Evolutionary conservation across 2,797 vertebrate species (phyloP).

Genomic region (Molossus molossus): DNA sequence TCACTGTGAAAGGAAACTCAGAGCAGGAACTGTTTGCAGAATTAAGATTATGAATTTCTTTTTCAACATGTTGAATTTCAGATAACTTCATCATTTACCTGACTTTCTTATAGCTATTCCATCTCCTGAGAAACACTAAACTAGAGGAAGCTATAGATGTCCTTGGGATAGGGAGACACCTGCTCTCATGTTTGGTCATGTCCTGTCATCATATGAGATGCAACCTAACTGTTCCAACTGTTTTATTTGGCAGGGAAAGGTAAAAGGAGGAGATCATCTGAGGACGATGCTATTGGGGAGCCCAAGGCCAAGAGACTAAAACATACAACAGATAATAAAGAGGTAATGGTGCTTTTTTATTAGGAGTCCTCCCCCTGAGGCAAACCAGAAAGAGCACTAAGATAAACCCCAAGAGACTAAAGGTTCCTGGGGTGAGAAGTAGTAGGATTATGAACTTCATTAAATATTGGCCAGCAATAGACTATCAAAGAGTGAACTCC

Average conservation of each 20-base stretch:
- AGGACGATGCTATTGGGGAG: slow-evolving; percentile 80
- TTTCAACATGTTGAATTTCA: slow-evolving; percentile 27
- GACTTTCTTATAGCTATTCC: slow-evolving; percentile 20
- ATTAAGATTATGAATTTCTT: neutral
- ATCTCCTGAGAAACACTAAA: slow-evolving; percentile 26
- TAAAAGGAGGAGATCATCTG: slow-evolving; percentile 88
- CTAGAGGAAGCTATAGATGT: slow-evolving; percentile 1
- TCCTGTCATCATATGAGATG: neutral
- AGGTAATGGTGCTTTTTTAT: slow-evolving; percentile 85
- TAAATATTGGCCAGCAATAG: neutral
- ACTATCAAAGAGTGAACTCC: neutral
- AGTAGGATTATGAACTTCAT: neutral
- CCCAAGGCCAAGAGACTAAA: slow-evolving; percentile 87
- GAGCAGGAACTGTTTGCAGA: neutral
- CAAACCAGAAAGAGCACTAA: slow-evolving; percentile 35
- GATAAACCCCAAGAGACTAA: neutral
- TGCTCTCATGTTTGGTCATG: slow-evolving; percentile 6
- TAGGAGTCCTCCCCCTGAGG: neutral
- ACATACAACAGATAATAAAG: slow-evolving; percentile 76
- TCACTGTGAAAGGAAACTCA: neutral
- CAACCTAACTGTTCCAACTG: neutral
- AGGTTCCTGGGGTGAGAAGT: neutral
- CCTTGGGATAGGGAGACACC: neutral
- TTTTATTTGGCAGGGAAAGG: slow-evolving; percentile 87
- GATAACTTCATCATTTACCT: slow-evolving; percentile 24